Evolutionary conservation across 2,113 vertebrate genomes (phyloP).

Genomic region (Cisticola juncidis): DNA sequence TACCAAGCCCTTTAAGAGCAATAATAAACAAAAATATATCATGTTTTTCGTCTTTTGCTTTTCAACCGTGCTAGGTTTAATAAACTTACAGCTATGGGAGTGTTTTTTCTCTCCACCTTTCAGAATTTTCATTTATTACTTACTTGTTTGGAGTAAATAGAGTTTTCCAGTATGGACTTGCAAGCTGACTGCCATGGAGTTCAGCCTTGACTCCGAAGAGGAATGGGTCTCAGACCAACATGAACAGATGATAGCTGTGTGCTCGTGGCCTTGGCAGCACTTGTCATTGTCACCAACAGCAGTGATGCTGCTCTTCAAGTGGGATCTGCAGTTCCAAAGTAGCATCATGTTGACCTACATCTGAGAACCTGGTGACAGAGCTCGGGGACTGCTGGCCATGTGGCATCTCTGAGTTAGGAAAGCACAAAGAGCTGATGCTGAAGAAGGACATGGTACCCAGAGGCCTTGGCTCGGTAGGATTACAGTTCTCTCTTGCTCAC

Average conservation of each 20-base stretch:
- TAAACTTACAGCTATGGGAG: constrained; percentile 7
- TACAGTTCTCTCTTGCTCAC: constrained; percentile 3
- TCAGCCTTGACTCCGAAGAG: neutral
- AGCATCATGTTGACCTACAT: accelerated
- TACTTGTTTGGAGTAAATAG: neutral
- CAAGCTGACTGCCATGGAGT: neutral
- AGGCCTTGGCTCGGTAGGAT: neutral
- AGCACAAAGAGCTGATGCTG: constrained; percentile 20
- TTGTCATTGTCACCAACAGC: neutral
- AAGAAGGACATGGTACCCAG: neutral
- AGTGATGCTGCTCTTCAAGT: neutral
- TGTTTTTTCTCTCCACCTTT: neutral
- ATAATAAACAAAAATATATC: constrained; percentile 74
- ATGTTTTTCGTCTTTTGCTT: constrained; percentile 55
- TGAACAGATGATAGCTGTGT: neutral
- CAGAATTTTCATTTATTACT: neutral
- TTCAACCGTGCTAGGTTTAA: constrained; percentile 39
- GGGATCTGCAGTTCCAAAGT: neutral
- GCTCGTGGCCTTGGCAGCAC: neutral
- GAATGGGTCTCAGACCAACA: neutral
- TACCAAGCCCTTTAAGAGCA: constrained; percentile 73
- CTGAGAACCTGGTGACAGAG: neutral
- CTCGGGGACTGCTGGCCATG: neutral
- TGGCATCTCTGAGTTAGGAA: neutral
- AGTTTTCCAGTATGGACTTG: neutral